Evolutionary conservation across 2,888 invertebrate genomes (phyloP), one percentile per base, ranked within the genome.

Genomic region (Mythimna impura): DNA sequence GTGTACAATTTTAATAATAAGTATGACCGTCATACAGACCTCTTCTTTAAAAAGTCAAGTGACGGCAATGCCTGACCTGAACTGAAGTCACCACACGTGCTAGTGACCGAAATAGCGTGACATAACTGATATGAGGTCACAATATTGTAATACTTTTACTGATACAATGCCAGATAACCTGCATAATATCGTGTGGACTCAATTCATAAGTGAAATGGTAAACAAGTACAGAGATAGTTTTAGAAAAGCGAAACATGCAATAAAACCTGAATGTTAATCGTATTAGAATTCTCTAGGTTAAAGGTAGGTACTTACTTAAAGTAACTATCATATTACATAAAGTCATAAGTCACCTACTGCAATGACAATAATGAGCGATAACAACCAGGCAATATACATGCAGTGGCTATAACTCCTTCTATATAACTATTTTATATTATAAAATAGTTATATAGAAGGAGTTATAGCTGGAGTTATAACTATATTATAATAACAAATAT

Each of bases 61-160:
- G 40, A 57, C 80, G 64, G 54, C 74, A 74, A 55, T 57, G 34
- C 34, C 43, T 74, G 61, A 74, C 74, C 50, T 54, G 52, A 30
- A 50, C 54, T 76, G n/a, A 52, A 80, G 61, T 47, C 50, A 57
- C 54, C 50, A 80, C 74, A 73, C 43, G 76, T 66, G 61, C 62
- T 66, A 66, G 81, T 77, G 67, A 77, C 77, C 81, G 66, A 77
- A 62, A 77, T 75, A 22, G 17, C 22, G 58, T 77, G 81, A 80
- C 62, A 80, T 77, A 77, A 77, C 62, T 22, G 36, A 50, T 71
- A 61, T 78, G 78, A 76, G 64, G 74, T 80, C 77, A 75, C 22
- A 66, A 61, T 62, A 43, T 80, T 79, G 62, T 75, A 36, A 80
- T 55, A 68, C 55, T 76, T 78, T 76, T 76, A 58, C 71, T 63